Evolutionary conservation across 2,797 vertebrate species (phyloP).

Genomic region (Phalloptychus januarius): DNA sequence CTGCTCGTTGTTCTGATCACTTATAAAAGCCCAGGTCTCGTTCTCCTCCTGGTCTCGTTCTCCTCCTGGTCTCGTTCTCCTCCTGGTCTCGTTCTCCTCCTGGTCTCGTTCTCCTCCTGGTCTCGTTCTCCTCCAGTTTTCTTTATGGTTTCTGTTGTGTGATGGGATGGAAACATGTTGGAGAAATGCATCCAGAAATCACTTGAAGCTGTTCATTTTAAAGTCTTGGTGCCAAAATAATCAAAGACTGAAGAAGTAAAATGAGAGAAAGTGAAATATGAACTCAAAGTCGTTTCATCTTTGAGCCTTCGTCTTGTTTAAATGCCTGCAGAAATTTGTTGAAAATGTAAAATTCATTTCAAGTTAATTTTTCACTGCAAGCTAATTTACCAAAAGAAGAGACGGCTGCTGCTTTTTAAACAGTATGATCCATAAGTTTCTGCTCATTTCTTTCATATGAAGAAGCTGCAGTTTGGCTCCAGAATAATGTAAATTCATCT

Average conservation of each 20-base stretch:
- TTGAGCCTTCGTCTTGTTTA: not conserved
- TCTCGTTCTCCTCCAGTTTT: too few relatives aligned
- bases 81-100: too few relatives aligned
- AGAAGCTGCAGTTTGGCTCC: not conserved
- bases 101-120: too few relatives aligned
- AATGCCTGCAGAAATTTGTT: not conserved
- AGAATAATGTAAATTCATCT: not conserved
- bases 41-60: too few relatives aligned
- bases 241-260: not conserved
- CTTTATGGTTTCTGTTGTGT: not conserved
- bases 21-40: not conserved
- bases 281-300: not conserved
- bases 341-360: not conserved
- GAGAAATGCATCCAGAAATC: not conserved
- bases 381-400: not conserved
- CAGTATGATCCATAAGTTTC: not conserved
- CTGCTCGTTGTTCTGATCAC: not conserved
- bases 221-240: not conserved
- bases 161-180: not conserved
- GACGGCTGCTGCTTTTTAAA: too few relatives aligned
- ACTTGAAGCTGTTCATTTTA: not conserved
- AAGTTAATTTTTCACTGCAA: not conserved
- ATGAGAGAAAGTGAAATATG: not conserved
- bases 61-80: too few relatives aligned
- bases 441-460: not conserved